Percentiles rank a stretch among this genome's conserved stretches.
phyloP scores from a whole-genome alignment of 2,113 vertebrate genomes.

The Morphnarchus princeps region DNA sequence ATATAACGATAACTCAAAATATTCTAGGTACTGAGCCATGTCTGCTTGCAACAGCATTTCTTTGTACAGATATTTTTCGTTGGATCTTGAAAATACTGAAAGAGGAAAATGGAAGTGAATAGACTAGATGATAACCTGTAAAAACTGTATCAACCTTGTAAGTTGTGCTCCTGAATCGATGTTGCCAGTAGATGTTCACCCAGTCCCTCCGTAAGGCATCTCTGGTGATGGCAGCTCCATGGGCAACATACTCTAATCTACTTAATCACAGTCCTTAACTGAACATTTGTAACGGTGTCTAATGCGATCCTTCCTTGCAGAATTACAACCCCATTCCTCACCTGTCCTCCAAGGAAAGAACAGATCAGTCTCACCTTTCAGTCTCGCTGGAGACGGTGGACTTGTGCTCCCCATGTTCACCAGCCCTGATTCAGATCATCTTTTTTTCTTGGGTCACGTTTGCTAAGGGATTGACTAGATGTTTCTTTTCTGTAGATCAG shows the following conservation, averaged over 20 bases:
- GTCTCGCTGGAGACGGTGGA: background rate
- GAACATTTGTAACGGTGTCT: background rate
- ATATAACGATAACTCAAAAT: background rate
- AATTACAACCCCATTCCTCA: background rate
- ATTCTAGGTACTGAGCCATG: fast-evolving
- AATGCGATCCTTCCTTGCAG: background rate
- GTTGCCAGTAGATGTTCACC: background rate
- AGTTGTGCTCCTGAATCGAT: background rate
- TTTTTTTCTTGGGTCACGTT: background rate
- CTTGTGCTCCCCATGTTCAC: background rate
- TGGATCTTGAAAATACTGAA: background rate
- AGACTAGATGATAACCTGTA: background rate
- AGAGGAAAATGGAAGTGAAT: background rate
- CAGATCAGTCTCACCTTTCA: fast-evolving
- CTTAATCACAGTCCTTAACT: background rate
- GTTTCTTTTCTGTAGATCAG: background rate
- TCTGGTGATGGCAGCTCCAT: background rate
- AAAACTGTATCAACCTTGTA: background rate
- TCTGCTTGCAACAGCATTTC: background rate
- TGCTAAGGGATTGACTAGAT: background rate
- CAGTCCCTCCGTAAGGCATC: fast-evolving
- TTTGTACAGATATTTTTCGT: background rate
- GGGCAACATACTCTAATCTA: fast-evolving
- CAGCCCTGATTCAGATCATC: background rate
- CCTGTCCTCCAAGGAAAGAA: background rate